Evolutionary conservation across 2,797 vertebrate species (phyloP).

Genomic region (Cheirogaleus major): DNA sequence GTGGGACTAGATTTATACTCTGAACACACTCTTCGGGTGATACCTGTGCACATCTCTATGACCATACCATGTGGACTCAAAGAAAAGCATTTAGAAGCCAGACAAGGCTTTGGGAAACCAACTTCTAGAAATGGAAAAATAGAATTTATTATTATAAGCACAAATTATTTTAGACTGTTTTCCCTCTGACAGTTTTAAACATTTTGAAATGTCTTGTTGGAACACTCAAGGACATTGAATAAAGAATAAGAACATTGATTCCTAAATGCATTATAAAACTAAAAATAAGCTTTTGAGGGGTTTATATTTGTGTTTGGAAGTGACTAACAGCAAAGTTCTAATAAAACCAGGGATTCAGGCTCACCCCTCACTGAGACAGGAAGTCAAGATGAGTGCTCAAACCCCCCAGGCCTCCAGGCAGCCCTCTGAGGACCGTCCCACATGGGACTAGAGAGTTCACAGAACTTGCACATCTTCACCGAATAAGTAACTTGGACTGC

Average conservation of each 20-base stretch:
- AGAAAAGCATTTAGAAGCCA: neutral
- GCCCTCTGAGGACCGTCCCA: rapidly evolving
- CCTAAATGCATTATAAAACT: neutral
- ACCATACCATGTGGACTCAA: neutral
- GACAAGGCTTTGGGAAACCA: neutral
- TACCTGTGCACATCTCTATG: rapidly evolving
- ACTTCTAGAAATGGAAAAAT: neutral
- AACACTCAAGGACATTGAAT: neutral
- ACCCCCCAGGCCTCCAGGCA: neutral
- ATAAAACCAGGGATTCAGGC: neutral
- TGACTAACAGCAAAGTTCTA: neutral
- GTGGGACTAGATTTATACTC: neutral
- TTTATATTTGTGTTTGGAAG: neutral
- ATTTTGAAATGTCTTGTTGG: conserved; percentile 9
- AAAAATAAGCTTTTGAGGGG: neutral
- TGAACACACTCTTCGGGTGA: too few species aligned
- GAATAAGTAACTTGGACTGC: neutral
- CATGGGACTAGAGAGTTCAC: rapidly evolving
- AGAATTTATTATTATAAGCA: neutral
- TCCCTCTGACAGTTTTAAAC: neutral
- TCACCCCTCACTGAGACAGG: neutral
- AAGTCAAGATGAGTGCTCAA: rapidly evolving
- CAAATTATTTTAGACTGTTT: neutral
- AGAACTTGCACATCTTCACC: neutral
- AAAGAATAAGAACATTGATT: conserved; percentile 1